Evolutionary conservation across 2,797 vertebrate species (phyloP), one percentile per base, ranked within the genome.

Genomic region (Garrulus glandarius): DNA sequence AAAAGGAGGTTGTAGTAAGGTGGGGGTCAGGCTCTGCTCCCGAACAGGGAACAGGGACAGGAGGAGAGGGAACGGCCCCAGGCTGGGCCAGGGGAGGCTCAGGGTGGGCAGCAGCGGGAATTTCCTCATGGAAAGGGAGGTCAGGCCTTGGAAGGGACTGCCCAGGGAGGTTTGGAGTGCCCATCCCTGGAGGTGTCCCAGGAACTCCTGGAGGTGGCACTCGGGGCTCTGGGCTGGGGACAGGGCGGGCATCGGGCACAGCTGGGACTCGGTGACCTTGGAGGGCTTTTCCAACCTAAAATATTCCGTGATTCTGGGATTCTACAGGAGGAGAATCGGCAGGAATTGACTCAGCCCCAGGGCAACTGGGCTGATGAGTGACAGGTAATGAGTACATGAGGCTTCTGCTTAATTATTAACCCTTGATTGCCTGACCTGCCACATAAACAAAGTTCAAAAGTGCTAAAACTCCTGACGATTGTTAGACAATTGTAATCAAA

Each of bases 201-300:
- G 53, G 53, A 23, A 15, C 1, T 2, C 13, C 30, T 30, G n/a
- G 53, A 16, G 13, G 17, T 49, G 71, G 22, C 56, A 39, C 72
- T 49, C 34, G 8, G 44, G 1, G 56, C 56, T 49, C 72, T 7
- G 56, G 34, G 56, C 23, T 49, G 36, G 24, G n/a, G 47, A 29
- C 59, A 43, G 11, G 27, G 37, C 14, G 37, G 60, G 37, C 1
- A 30, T 23, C 3, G 2, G 26, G 10, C 56, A 49, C 72, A 13
- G 32, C 20, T 13, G 1, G 47, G 37, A 11, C 30, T 36, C 7
- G 1, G 2, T 30, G 53, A 2, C 5, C 34, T 64, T 9, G 39
- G 59, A 43, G 37, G 4, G 2, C 37, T 43, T 43, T 36, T 30
- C 32, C 49, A 64, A 2, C 22, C 44, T 32, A 4, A 11, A 13